These are phyloP conservation scores for Geotrupes spiniger DNA, from an alignment of 2,888 invertebrate species.

Conservation along the genomic window DNA sequence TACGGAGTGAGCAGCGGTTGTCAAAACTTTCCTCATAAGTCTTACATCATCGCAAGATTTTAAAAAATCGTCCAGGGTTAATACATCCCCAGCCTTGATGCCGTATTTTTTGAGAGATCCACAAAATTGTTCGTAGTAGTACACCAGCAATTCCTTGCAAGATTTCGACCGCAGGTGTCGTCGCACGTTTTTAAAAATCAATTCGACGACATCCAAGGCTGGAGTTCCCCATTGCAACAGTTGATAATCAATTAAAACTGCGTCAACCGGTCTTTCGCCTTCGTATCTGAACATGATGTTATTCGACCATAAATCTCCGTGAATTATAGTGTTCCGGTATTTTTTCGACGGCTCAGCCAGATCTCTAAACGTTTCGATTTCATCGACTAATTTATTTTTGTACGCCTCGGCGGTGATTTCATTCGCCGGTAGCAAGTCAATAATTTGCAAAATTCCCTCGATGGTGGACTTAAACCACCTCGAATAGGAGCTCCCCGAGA, in stretches of 20 bases:
- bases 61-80: conserved; percentile 25
- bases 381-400: conserved; percentile 24
- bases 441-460: conserved; percentile 32
- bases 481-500: conserved; percentile 24
- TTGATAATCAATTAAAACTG: conserved; percentile 42
- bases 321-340: conserved; percentile 32
- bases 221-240: conserved; percentile 37
- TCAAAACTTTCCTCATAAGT: conserved; percentile 32
- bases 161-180: conserved; percentile 32
- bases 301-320: conserved; percentile 42
- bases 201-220: conserved; percentile 36
- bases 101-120: conserved; percentile 4
- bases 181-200: conserved; percentile 37
- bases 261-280: conserved; percentile 24
- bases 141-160: conserved; percentile 31
- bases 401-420: conserved; percentile 26
- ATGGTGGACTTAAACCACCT: conserved; percentile 30
- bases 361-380: background rate
- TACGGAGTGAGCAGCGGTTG: conserved; percentile 33
- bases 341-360: conserved; percentile 11
- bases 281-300: conserved; percentile 39
- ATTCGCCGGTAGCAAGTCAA: conserved; percentile 31
- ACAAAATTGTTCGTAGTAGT: conserved; percentile 35
- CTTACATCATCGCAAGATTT: conserved; percentile 27
- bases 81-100: conserved; percentile 3